Conservation (phyloP, 2,888 invertebrate genomes). For the Conomelus anceps region DNA sequence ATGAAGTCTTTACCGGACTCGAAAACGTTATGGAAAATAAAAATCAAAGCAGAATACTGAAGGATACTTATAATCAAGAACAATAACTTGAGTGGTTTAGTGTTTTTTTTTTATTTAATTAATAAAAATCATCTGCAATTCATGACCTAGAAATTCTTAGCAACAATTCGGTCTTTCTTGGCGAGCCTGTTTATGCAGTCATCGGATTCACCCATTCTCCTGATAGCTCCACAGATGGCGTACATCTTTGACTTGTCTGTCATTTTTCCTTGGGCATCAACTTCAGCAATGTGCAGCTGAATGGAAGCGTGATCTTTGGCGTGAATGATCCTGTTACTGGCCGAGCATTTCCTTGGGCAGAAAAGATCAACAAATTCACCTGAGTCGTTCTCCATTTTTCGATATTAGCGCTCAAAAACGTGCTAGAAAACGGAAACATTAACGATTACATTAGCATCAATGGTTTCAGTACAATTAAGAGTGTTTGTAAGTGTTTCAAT, state of each 20-base stretch:
- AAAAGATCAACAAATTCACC: constrained; percentile 98
- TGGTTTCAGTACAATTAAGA: too few relatives aligned
- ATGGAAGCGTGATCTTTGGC: constrained; percentile 99
- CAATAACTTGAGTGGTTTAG: too few relatives aligned
- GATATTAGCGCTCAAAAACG: background rate
- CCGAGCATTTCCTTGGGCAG: constrained; percentile 98
- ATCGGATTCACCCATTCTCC: constrained; percentile 97
- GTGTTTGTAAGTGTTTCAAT: too few relatives aligned
- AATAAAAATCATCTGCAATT: background rate
- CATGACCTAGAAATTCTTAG: constrained; percentile 49
- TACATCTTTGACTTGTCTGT: constrained; percentile 84
- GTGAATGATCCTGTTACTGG: constrained; percentile 95
- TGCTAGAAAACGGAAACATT: background rate
- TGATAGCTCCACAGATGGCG: constrained; percentile 93
- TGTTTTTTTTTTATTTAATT: background rate
- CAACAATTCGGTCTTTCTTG: constrained; percentile 87
- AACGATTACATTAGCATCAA: too few relatives aligned
- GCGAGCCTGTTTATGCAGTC: constrained; percentile 91
- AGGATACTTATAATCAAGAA: too few relatives aligned
- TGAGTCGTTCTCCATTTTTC: constrained; percentile 95
- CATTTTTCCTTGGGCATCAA: constrained; percentile 88
- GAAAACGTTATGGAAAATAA: too few relatives aligned
- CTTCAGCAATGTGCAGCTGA: constrained; percentile 92
- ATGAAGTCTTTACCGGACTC: too few relatives aligned
- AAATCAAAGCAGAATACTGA: too few relatives aligned